Conservation (phyloP, 1,140 invertebrate genomes). For the fruit fly (Drosophila melanogaster) region DNA sequence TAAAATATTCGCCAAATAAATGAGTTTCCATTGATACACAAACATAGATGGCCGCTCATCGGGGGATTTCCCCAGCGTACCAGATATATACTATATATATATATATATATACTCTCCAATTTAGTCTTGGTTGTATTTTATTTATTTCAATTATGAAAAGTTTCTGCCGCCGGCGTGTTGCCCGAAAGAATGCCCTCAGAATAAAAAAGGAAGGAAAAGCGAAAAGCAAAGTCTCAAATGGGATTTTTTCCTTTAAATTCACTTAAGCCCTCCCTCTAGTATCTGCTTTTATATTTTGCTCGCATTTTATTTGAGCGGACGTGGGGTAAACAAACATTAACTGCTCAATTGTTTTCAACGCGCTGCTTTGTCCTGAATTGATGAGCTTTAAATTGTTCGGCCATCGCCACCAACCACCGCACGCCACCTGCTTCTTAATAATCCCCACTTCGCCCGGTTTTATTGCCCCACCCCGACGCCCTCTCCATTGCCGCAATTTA, state of each 20-base stretch:
- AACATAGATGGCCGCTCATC: conserved; percentile 58
- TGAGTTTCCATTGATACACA: conserved; percentile 74
- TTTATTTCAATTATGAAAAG: conserved; percentile 80
- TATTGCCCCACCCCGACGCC: conserved; percentile 9
- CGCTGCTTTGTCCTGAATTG: conserved; percentile 72
- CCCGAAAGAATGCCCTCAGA: conserved; percentile 21
- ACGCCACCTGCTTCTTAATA: conserved; percentile 8
- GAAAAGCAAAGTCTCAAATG: conserved; percentile 42
- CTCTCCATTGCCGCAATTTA: conserved; percentile 53
- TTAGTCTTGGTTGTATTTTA: conserved; percentile 52
- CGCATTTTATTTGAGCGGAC: conserved; percentile 49
- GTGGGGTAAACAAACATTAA: conserved; percentile 74
- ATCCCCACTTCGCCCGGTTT: not conserved
- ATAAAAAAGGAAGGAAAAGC: conserved; percentile 7
- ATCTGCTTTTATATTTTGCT: conserved; percentile 16
- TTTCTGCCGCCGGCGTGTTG: conserved; percentile 34
- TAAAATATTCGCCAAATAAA: conserved; percentile 44
- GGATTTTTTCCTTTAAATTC: conserved; percentile 48
- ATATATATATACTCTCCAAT: conserved; percentile 7
- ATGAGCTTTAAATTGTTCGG: conserved; percentile 75
- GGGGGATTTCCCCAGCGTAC: conserved; percentile 57
- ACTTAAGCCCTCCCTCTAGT: conserved; percentile 28
- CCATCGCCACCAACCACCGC: not conserved
- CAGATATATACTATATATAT: too few species aligned
- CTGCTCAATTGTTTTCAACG: conserved; percentile 77